phyloP scores from a whole-genome alignment of 92 coral and sea anemone genomes.

The Epizoanthus ramosus region DNA sequence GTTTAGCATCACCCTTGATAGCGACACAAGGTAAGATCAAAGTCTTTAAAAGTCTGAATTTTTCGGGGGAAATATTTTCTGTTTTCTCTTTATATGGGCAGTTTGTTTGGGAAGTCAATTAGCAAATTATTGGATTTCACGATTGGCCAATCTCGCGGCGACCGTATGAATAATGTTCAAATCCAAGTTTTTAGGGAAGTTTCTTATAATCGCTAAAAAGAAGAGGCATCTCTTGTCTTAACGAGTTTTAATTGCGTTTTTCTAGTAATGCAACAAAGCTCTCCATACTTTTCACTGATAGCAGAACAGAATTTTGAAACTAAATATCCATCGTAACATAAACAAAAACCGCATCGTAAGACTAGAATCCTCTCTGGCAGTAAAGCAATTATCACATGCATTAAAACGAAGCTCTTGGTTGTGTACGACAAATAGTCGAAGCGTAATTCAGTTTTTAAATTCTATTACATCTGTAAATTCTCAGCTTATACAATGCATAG shows the following conservation, averaged over 20 bases:
- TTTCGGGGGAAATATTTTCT: neutral
- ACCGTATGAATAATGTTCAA: neutral
- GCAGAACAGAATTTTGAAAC: too few species aligned
- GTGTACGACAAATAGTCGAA: too few species aligned
- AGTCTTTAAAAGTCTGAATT: neutral
- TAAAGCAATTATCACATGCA: too few species aligned
- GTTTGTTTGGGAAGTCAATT: neutral
- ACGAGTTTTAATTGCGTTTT: neutral
- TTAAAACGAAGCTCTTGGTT: too few species aligned
- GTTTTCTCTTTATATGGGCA: neutral
- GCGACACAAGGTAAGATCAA: conserved; percentile 13
- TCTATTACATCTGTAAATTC: too few species aligned
- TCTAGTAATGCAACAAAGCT: too few species aligned
- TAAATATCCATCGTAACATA: too few species aligned
- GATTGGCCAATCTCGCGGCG: neutral
- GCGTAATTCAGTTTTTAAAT: too few species aligned
- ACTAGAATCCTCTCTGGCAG: too few species aligned
- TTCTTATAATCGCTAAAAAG: neutral
- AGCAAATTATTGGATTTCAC: neutral
- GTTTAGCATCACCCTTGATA: neutral
- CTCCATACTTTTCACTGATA: too few species aligned
- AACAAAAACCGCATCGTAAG: too few species aligned
- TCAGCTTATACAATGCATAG: too few species aligned
- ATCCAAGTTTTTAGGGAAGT: neutral
- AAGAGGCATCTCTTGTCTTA: neutral